These are phyloP conservation scores for Laupala kohalensis DNA, from an alignment of 1,140 invertebrate species.

Conservation along the genomic window DNA sequence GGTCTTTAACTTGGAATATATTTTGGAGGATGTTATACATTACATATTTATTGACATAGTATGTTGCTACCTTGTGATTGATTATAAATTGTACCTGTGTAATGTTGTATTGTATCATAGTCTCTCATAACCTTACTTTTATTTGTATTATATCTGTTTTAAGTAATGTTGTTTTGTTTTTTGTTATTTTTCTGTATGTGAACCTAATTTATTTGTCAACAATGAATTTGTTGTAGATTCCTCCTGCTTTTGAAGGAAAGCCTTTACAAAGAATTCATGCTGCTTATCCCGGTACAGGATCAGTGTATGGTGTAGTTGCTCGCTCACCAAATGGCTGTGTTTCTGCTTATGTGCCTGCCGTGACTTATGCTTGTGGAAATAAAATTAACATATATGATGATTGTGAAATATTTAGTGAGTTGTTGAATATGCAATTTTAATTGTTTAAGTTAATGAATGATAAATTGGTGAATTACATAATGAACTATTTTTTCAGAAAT, in stretches of 20 bases:
- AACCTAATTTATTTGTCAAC: too few species aligned
- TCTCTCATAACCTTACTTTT: too few species aligned
- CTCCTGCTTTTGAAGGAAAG: constrained; percentile 16
- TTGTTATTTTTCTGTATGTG: constrained; percentile 12
- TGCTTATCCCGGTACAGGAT: constrained; percentile 47
- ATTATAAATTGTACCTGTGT: too few species aligned
- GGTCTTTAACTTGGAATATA: too few species aligned
- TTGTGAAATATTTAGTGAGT: constrained; percentile 35
- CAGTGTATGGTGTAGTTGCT: constrained; percentile 46
- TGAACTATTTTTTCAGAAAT: constrained; percentile 26
- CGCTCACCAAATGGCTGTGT: constrained; percentile 27
- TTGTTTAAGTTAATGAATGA: too few species aligned
- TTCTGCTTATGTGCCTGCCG: constrained; percentile 49
- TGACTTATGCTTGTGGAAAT: constrained; percentile 48
- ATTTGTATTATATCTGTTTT: too few species aligned
- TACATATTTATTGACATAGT: too few species aligned
- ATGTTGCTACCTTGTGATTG: too few species aligned
- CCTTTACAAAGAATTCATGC: constrained; percentile 37
- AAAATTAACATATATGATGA: constrained; percentile 23
- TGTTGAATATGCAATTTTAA: constrained; percentile 1
- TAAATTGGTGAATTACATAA: background rate
- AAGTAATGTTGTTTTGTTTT: constrained; percentile 15
- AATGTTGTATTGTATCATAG: too few species aligned
- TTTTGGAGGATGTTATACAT: too few species aligned
- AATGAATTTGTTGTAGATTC: constrained; percentile 25